phyloP scores from a whole-genome alignment of 1,140 invertebrate species.

The Harlomillsia oculata region DNA sequence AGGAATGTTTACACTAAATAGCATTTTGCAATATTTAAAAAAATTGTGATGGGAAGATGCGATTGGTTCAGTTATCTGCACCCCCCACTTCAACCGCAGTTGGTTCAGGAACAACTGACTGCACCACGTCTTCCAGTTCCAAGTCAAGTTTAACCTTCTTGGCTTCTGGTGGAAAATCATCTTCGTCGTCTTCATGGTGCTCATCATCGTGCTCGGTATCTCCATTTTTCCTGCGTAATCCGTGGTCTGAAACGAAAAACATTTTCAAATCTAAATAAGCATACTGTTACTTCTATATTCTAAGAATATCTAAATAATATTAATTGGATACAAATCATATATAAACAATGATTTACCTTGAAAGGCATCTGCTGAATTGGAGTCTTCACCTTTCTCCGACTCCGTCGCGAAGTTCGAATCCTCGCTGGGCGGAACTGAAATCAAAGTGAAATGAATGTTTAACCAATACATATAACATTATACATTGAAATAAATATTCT shows the following conservation, averaged over 20 bases:
- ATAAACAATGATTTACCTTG: conserved; percentile 6
- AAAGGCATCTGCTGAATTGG: conserved; percentile 22
- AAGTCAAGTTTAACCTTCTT: conserved; percentile 1
- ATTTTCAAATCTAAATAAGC: neutral
- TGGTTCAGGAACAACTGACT: neutral
- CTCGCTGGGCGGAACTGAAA: conserved; percentile 15
- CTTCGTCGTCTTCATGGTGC: conserved; percentile 1
- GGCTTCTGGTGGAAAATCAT: conserved; percentile 1
- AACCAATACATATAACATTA: neutral
- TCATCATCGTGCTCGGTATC: neutral
- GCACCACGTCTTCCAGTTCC: neutral
- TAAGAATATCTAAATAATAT: neutral
- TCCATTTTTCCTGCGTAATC: conserved; percentile 3
- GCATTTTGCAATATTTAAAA: conserved; percentile 16
- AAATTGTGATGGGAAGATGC: conserved; percentile 5
- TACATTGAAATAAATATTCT: neutral
- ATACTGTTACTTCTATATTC: neutral
- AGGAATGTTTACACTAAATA: conserved; percentile 21
- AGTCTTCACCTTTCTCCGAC: conserved; percentile 23
- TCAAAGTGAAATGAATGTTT: neutral
- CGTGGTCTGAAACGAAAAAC: neutral
- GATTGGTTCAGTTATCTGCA: conserved; percentile 3
- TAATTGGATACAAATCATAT: neutral
- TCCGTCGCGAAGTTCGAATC: conserved; percentile 21
- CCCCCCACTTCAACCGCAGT: neutral